A percentile compares a stretch with the other conserved stretches of the same genome.
These are phyloP conservation scores for Nymphalis io DNA, from an alignment of 1,140 invertebrate genomes.

Conservation along the genomic window DNA sequence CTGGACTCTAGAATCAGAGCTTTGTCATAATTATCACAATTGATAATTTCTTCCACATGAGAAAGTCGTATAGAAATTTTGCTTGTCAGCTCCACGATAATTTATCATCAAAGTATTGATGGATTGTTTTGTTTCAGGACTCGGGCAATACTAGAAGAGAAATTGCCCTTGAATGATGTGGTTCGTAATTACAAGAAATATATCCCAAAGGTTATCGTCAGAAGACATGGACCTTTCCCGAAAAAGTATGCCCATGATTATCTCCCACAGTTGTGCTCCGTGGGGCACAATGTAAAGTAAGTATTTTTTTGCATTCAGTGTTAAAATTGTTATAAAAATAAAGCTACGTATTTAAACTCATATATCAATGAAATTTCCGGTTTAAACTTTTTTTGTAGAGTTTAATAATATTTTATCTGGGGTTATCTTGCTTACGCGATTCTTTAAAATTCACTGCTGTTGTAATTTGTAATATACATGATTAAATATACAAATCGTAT, in stretches of 20 bases:
- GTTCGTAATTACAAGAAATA: constrained; percentile 90
- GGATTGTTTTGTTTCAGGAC: constrained; percentile 60
- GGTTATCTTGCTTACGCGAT: neutral
- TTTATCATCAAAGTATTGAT: neutral
- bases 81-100: neutral
- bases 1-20: no score
- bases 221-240: constrained; percentile 87
- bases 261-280: constrained; percentile 83
- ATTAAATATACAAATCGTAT: no score
- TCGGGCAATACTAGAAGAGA: constrained; percentile 87
- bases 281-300: constrained; percentile 82
- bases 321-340: neutral
- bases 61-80: no score
- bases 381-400: neutral
- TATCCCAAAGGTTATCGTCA: constrained; percentile 89
- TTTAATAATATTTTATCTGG: constrained; percentile 5
- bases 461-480: neutral
- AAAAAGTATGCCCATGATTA: constrained; percentile 87
- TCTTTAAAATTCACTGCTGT: constrained; percentile 15
- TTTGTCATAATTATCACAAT: no score
- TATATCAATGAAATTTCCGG: neutral
- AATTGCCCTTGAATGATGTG: constrained; percentile 83
- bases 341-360: neutral
- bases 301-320: constrained; percentile 36
- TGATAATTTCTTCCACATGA: no score